These are phyloP conservation scores for Chloebia gouldiae DNA, from an alignment of 2,113 vertebrate species.

Conservation along the genomic window DNA sequence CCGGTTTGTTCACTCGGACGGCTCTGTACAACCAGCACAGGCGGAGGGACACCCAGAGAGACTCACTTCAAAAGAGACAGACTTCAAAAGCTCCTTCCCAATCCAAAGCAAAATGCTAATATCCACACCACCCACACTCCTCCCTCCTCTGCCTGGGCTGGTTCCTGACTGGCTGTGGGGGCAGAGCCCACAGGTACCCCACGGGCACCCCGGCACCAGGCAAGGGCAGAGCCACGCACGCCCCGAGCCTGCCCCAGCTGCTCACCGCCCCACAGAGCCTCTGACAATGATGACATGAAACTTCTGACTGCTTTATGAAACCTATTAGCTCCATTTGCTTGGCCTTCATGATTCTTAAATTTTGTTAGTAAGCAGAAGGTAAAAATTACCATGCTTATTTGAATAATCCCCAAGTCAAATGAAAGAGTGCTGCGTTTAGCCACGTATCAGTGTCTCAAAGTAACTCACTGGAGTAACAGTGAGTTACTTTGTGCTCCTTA, in stretches of 20 bases:
- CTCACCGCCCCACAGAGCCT: neutral
- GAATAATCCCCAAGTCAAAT: neutral
- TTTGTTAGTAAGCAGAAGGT: neutral
- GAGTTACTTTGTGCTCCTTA: no score
- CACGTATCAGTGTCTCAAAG: neutral
- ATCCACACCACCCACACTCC: neutral
- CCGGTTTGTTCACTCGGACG: fast-evolving
- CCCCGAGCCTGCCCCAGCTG: neutral
- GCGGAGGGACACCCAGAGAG: neutral
- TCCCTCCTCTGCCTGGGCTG: neutral
- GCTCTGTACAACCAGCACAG: neutral
- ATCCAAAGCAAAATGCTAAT: conserved; percentile 24
- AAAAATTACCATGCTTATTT: neutral
- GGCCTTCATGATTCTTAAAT: neutral
- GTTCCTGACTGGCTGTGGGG: neutral
- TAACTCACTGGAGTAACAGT: neutral
- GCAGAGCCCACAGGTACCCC: neutral
- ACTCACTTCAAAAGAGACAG: conserved; percentile 18
- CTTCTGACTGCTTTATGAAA: neutral
- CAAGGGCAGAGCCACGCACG: neutral
- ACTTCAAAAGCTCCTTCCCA: conserved; percentile 38
- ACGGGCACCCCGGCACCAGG: neutral
- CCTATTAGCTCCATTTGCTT: neutral
- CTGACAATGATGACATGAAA: neutral
- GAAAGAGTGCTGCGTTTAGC: neutral